Base-by-base conservation (phyloP, 2,113 vertebrate species). In the Petroica traversi region DNA sequence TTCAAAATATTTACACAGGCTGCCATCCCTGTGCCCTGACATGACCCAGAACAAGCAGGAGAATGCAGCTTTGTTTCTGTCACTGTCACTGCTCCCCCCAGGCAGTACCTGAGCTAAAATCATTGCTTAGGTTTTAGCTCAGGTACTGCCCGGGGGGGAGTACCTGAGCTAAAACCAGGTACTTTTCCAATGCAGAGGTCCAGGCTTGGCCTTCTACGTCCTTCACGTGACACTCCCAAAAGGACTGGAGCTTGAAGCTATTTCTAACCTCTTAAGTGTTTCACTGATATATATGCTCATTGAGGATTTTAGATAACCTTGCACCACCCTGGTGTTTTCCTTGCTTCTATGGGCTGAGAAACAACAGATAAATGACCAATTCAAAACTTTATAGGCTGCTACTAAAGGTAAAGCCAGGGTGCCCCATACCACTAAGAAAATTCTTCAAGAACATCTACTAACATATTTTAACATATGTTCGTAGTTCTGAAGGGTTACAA, bases 141-240 rank as follows among this genome's bases (percentile, higher is more conserved):
- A n/a, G n/a, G n/a, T n/a, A n/a, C n/a, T n/a, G n/a, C n/a, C n/a
- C n/a, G n/a, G n/a, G n/a, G n/a, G n/a, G n/a, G n/a, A n/a, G n/a
- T n/a, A n/a, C 2, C 17, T 5, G 63, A 61, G 41, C 11, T 3
- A 1, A 12, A 76, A 2, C 24, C 8, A 4, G 0, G 7, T 11
- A 55, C 64, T 41, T 23, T 23, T 8, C 24, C 69, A 46, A 0
- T 0, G 10, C 49, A 24, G 11, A 36, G 15, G 2, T 4, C 10
- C 67, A 18, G 71, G 0, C 14, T 52, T 5, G 7, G 19, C 14
- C 14, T 18, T 6, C 58, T 79, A 10, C 8, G 2, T 2, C 5
- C 51, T 7, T 11, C 64, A 14, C 9, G 1, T 1, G 3, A n/a
- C 28, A 9, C 41, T 45, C 62, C 55, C 80, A 33, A 20, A 51